These are phyloP conservation scores for Lithodes maja DNA, from an alignment of 2,888 invertebrate genomes.

Conservation along the genomic window DNA sequence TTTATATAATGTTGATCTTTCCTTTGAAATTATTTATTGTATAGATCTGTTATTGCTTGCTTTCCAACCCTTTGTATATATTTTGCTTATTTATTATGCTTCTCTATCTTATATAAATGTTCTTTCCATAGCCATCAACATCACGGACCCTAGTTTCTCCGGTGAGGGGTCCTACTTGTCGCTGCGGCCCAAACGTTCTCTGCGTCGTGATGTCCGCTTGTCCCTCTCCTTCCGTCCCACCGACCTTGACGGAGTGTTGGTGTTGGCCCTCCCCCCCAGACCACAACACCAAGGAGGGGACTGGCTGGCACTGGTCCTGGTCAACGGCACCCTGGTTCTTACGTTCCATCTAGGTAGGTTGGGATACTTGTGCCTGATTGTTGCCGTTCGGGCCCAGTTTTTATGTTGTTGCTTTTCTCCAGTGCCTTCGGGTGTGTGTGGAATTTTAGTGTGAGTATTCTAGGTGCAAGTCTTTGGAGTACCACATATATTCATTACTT, in stretches of 20 bases:
- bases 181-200: constrained; percentile 38
- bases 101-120: neutral
- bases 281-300: constrained; percentile 38
- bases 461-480: no score
- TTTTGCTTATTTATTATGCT: neutral
- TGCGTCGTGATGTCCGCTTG: constrained; percentile 50
- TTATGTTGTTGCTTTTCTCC: no score
- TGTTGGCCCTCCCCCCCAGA: constrained; percentile 43
- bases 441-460: no score
- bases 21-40: neutral
- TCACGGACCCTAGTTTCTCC: constrained; percentile 58
- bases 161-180: constrained; percentile 60
- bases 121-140: constrained; percentile 49
- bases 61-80: neutral
- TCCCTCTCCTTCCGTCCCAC: constrained; percentile 63
- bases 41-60: neutral
- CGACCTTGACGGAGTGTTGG: constrained; percentile 50
- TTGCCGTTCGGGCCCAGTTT: no score
- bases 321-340: constrained; percentile 59
- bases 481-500: no score
- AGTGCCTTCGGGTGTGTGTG: no score
- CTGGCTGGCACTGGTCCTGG: constrained; percentile 58
- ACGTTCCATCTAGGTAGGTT: constrained; percentile 64
- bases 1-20: neutral
- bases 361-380: neutral